phyloP scores from a whole-genome alignment of 2,113 vertebrate species.

The Leiothrix lutea region DNA sequence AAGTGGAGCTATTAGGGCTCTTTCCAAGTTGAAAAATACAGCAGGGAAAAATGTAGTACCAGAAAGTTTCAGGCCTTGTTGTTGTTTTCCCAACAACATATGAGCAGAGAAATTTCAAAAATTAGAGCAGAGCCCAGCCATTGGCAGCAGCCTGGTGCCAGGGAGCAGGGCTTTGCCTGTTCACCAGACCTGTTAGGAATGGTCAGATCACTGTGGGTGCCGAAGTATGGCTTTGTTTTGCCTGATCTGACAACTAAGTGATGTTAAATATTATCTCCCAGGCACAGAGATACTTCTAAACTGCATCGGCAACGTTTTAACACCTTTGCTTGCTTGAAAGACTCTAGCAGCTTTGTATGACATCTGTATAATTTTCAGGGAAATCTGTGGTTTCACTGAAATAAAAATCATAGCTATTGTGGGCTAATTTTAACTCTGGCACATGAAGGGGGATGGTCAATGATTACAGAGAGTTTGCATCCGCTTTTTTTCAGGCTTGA shows the following conservation, averaged over 20 bases:
- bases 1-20: background rate
- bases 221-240: background rate
- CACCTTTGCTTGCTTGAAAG: background rate
- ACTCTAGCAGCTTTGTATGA: background rate
- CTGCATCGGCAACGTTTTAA: background rate
- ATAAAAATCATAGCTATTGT: background rate
- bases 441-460: background rate
- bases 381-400: background rate
- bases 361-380: background rate
- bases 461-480: background rate
- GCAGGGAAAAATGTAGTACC: background rate
- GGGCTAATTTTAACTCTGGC: background rate
- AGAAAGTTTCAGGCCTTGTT: background rate
- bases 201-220: background rate
- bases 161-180: background rate
- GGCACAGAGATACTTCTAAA: background rate
- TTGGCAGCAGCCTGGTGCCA: background rate
- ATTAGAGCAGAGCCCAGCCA: background rate
- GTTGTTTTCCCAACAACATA: background rate
- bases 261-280: background rate
- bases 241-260: background rate
- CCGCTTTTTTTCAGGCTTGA: background rate
- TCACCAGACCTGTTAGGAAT: background rate
- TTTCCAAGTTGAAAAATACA: conserved; percentile 19
- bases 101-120: background rate